Base-by-base conservation (phyloP, 1,140 invertebrate genomes). In the Chironomus striatipennis region DNA sequence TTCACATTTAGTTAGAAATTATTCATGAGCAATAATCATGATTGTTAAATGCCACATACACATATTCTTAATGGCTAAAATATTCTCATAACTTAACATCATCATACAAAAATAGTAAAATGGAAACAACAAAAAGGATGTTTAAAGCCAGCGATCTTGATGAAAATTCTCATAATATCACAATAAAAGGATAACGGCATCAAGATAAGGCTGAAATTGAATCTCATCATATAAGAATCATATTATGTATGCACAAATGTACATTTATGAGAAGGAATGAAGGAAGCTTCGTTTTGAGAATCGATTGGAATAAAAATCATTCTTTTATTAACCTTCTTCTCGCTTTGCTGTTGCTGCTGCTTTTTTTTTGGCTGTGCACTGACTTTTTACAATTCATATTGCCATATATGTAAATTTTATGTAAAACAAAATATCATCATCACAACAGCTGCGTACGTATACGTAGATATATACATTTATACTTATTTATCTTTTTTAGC, bases 401-500 rank as follows among this genome's bases (percentile, higher is more conserved):
- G 47, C 47, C 47, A 57, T 57, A 15, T 57, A 57, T 57, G 47
- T 57, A 57, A 57, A 57, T 57, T 57, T 57, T 57, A 57, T 57
- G 47, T 57, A 15, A 57, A 57, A 57, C 47, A 57, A 57, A 57
- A 57, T 57, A 57, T 12, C 47, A 57, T 57, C 47, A 57, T 57
- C 47, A 57, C 47, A 57, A 57, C 47, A 57, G 47, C 12, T 57
- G 47, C 47, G 9, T 10, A 57, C n/a, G 43, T 2, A 47, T 4
- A 8, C 2, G 24, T 34, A 34, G 24, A 34, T 34, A 34, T 34
- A 34, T 34, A 34, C 24, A 34, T 34, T 2, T 34, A 34, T 34
- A 34, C 24, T 34, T 34, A 34, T 34, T 34, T 34, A 34, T 34
- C 24, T 34, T 34, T 34, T 34, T 34, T 34, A 34, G 24, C 24